Base-by-base conservation (phyloP, 2,888 invertebrate species). In the Aelia acuminata region DNA sequence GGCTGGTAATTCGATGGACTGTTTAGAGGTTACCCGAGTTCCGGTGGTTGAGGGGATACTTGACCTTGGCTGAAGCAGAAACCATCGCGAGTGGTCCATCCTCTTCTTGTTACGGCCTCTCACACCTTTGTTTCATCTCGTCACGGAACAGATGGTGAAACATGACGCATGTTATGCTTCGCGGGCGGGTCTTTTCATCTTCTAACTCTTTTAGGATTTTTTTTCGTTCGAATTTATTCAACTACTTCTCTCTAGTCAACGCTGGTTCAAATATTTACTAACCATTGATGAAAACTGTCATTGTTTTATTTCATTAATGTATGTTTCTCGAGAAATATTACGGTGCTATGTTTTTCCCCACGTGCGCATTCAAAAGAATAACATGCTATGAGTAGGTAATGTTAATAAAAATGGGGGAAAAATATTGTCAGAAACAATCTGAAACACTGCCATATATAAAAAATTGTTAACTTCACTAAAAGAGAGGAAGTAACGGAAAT, bases 51-150 rank as follows among this genome's bases (percentile, higher is more conserved):
- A 70, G 31, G 63, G 5, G 31, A 35, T 35, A 0, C 63, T 35
- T 35, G 63, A 35, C 63, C 31, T 70, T 70, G 63, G 18, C 63
- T 70, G 63, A 70, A 70, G 63, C 31, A 70, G 35, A 18, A 70
- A 70, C 63, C 18, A 35, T 35, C 5, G 13, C 5, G 22, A 70
- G 18, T 35, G 35, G 63, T 70, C 5, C 63, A 35, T 35, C 31
- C 35, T 35, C 63, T 70, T 35, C 31, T 70, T 35, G 18, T 3
- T 20, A 0, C 4, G 15, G 13, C 10, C 26, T 31, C 7, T 70
- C 63, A 35, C 31, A 70, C 31, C 18, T 70, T 35, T 70, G 63
- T 70, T 18, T 7, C 7, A 18, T 35, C 5, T 18, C 3, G 5
- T 70, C 22, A 18, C 18, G 26, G 18, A 35, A 70, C 7, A 18